Evolutionary conservation across 1,140 invertebrate genomes (phyloP), one percentile per base, ranked within the genome.

Genomic region (Pseudomyrmex dendroicus): DNA sequence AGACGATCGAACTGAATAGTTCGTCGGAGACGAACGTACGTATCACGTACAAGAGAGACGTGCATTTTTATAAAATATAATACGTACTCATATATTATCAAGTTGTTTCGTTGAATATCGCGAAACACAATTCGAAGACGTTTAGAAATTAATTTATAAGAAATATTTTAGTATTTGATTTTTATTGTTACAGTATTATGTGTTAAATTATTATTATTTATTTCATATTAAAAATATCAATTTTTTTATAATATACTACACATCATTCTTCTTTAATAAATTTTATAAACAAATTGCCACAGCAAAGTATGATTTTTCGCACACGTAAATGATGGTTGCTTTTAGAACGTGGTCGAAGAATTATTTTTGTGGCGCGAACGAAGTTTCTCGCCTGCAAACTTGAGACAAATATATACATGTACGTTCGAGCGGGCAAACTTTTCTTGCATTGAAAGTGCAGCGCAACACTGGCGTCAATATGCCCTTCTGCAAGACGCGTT

Each of bases 391-490:
- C 35, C 35, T 54, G 44, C n/a, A 15, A 50, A 82, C 68, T 73
- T 54, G 5, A 61, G 22, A 48, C 35, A 35, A 25, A 44, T 12
- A 44, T 48, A 15, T 48, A 61, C 4, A 12, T 20, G 67, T 35
- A 35, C 0, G 20, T n/a, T 57, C 35, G 35, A 63, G 25, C 17
- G 52, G 20, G 56, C 25, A 61, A 76, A 52, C 54, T 78, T 57
- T 66, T 61, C 63, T 61, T 52, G 62, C 82, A 67, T 83, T 35
- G 50, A 66, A 66, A 57, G 22, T 52, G 72, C 73, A 78, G 73
- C 20, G 35, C 35, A 35, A 35, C 44, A 62, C n/a, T 66, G 44
- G 46, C 54, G 73, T 76, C 59, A 74, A 64, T 64, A 76, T 76
- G 35, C 59, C 20, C 61, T 77, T 50, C 62, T 50, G 17, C 10